These are phyloP conservation scores for Erythrocercus mccallii DNA, from an alignment of 2,113 vertebrate genomes.

Conservation along the genomic window DNA sequence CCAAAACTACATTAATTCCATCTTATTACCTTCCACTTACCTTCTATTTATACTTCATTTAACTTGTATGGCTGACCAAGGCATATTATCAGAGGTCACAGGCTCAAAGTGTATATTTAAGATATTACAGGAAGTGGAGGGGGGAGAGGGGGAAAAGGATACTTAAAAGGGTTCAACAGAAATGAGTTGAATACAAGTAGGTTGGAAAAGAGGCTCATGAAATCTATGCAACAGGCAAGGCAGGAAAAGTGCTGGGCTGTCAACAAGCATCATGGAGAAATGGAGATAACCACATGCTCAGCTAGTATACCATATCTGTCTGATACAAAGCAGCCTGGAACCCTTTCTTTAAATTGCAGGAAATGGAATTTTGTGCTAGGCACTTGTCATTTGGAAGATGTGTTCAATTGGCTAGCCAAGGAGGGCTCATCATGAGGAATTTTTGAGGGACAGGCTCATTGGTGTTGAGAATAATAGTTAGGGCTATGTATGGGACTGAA, in stretches of 20 bases:
- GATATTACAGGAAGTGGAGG: background rate
- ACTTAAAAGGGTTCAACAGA: background rate
- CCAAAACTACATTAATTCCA: conserved; percentile 37
- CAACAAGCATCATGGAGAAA: background rate
- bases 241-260: background rate
- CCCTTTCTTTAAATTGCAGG: background rate
- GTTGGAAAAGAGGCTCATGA: background rate
- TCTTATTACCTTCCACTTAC: conserved; percentile 59
- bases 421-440: accelerated
- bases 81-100: background rate
- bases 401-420: background rate
- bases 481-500: background rate
- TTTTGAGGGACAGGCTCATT: background rate
- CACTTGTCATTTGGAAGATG: background rate
- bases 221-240: background rate
- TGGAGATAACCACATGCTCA: background rate
- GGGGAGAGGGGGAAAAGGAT: background rate
- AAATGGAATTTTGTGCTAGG: background rate
- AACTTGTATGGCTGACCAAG: background rate
- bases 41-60: conserved; percentile 58
- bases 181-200: background rate
- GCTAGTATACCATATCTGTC: background rate
- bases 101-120: background rate
- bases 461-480: background rate
- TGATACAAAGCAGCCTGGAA: background rate